Evolutionary conservation across 2,888 invertebrate genomes (phyloP).

Genomic region (Scaptomyza parva): DNA sequence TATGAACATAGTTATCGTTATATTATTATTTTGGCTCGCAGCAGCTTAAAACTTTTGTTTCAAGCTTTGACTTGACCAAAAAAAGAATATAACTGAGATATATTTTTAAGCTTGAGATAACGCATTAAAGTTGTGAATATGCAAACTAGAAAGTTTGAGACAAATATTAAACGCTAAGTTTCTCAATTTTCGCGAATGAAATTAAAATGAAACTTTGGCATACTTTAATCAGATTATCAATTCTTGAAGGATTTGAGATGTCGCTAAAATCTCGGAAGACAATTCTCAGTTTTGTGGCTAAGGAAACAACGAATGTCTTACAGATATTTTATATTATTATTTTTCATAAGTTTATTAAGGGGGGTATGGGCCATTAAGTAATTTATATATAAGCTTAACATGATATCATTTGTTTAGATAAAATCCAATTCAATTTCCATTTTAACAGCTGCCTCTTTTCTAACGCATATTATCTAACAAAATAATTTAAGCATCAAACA

Average conservation of each 20-base stretch:
- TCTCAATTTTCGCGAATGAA: not conserved
- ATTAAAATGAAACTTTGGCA: not conserved
- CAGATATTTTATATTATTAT: too few relatives aligned
- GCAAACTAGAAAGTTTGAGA: not conserved
- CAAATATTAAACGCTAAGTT: not conserved
- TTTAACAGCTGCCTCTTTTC: slow-evolving; percentile 2
- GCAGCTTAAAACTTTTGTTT: slow-evolving; percentile 41
- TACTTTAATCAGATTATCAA: too few relatives aligned
- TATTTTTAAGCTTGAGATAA: not conserved
- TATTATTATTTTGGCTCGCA: slow-evolving; percentile 24
- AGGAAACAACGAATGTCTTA: not conserved
- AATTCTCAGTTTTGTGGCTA: not conserved
- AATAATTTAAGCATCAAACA: slow-evolving; percentile 29
- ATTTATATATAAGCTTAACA: too few relatives aligned
- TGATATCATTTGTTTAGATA: too few relatives aligned
- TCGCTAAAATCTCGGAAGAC: not conserved
- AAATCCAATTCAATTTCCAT: not conserved
- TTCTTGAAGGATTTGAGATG: not conserved
- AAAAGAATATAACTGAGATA: slow-evolving; percentile 8
- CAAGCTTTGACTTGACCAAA: slow-evolving; percentile 11
- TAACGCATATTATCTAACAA: slow-evolving; percentile 25
- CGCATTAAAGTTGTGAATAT: slow-evolving; percentile 1
- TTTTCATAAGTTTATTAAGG: too few relatives aligned
- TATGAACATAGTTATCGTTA: slow-evolving; percentile 10
- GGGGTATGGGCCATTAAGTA: too few relatives aligned